These are phyloP conservation scores for Callyntrura guangdongensis DNA, from an alignment of 2,888 invertebrate species.

Conservation along the genomic window DNA sequence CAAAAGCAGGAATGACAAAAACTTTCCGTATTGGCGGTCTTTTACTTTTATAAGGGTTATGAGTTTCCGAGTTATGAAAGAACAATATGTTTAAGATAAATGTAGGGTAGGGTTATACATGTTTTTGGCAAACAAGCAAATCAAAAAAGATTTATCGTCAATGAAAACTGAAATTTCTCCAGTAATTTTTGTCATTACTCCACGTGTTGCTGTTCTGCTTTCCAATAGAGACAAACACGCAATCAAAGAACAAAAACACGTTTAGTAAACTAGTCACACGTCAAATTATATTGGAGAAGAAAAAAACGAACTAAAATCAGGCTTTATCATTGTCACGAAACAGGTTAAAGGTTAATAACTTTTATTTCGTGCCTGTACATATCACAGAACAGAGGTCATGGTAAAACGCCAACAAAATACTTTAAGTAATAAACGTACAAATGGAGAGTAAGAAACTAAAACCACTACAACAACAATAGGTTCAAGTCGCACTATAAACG, in stretches of 20 bases:
- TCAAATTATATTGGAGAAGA: conserved; percentile 6
- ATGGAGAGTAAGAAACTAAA: not conserved
- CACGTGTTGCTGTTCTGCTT: conserved; percentile 54
- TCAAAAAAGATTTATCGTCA: not conserved
- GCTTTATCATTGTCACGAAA: conserved; percentile 27
- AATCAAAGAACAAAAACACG: not conserved
- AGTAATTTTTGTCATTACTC: not conserved
- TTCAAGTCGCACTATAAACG: not conserved
- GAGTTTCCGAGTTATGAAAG: too few species aligned
- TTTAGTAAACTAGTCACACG: conserved; percentile 12
- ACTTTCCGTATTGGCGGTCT: too few species aligned
- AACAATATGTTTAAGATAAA: too few species aligned
- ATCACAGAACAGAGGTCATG: not conserved
- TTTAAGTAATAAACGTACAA: not conserved
- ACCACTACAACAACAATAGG: not conserved
- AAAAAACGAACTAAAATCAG: conserved; percentile 22
- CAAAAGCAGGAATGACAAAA: too few species aligned
- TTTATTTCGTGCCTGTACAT: not conserved
- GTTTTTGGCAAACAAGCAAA: too few species aligned
- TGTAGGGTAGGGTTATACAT: too few species aligned
- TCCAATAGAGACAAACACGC: not conserved
- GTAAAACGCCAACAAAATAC: conserved; percentile 19
- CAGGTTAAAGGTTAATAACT: conserved; percentile 34
- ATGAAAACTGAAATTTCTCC: not conserved
- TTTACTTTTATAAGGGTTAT: too few species aligned